These are phyloP conservation scores for Petrolisthes cinctipes DNA, from an alignment of 2,888 invertebrate genomes.

Conservation along the genomic window DNA sequence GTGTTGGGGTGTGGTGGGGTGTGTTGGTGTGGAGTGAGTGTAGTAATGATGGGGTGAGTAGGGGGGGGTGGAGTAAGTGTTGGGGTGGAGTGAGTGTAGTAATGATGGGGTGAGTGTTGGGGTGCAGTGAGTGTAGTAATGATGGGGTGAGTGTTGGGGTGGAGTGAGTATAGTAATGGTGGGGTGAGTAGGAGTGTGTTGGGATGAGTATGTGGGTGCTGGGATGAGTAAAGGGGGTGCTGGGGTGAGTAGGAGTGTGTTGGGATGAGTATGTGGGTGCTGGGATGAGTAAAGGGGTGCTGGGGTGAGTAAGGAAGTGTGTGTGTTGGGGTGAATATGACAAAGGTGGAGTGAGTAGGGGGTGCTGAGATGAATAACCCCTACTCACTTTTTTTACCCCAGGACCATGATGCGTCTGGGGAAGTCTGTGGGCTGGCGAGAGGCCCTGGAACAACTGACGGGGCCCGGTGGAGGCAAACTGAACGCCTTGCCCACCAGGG, in stretches of 20 bases:
- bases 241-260: not conserved
- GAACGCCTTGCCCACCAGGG: slow-evolving; percentile 70
- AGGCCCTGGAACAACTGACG: slow-evolving; percentile 71
- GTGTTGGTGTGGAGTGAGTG: not conserved
- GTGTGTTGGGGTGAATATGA: not conserved
- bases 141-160: not conserved
- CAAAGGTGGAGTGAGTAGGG: not conserved
- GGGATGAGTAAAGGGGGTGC: not conserved
- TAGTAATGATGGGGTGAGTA: not conserved
- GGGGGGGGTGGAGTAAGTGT: not conserved
- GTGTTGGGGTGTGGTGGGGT: not conserved
- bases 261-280: not conserved
- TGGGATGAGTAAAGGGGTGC: not conserved
- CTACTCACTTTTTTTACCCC: slow-evolving; percentile 25
- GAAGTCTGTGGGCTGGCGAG: slow-evolving; percentile 72
- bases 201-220: not conserved
- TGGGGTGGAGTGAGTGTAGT: not conserved
- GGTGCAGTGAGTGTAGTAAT: not conserved
- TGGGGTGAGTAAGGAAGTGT: too few species aligned
- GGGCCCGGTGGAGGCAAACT: slow-evolving; percentile 69
- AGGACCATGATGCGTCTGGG: slow-evolving; percentile 70
- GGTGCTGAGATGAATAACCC: not conserved
- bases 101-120: not conserved
- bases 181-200: not conserved
- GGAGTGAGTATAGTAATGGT: too few species aligned